phyloP scores from a whole-genome alignment of 2,888 invertebrate genomes.

The Lysandra bellargus region DNA sequence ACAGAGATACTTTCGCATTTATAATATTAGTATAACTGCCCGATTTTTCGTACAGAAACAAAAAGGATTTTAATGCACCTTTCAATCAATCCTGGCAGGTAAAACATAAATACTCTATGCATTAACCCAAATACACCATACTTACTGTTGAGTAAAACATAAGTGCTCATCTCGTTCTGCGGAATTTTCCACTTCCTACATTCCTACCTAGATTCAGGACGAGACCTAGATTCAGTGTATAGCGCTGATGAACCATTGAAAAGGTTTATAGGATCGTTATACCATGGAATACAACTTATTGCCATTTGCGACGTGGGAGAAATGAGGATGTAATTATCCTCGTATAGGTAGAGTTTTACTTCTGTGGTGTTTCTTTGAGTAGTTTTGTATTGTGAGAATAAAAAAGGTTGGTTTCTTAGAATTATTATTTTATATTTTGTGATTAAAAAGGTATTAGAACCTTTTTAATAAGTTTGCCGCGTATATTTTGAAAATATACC shows the following conservation, averaged over 20 bases:
- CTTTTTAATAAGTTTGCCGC: not conserved
- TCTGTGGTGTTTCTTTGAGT: not conserved
- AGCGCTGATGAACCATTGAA: conserved; percentile 61
- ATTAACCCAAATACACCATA: not conserved
- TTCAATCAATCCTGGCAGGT: not conserved
- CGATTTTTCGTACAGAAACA: not conserved
- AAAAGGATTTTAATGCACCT: not conserved
- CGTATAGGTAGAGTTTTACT: not conserved
- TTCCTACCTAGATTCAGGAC: conserved; percentile 32
- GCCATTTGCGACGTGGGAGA: not conserved
- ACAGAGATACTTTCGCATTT: too few species aligned
- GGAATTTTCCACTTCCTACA: conserved; percentile 24
- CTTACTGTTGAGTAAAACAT: conserved; percentile 21
- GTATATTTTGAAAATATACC: too few species aligned
- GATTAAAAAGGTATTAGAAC: too few species aligned
- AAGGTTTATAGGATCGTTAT: conserved; percentile 48
- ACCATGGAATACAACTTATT: conserved; percentile 29
- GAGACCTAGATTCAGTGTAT: conserved; percentile 50
- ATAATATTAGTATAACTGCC: not conserved
- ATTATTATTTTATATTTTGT: not conserved
- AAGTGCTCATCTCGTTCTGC: conserved; percentile 25
- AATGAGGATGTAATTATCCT: not conserved
- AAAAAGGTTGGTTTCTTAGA: not conserved
- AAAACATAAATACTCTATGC: not conserved
- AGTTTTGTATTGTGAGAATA: not conserved